Conservation (phyloP, 2,113 vertebrate species). For the Stomatorhinus ivindoensis region DNA sequence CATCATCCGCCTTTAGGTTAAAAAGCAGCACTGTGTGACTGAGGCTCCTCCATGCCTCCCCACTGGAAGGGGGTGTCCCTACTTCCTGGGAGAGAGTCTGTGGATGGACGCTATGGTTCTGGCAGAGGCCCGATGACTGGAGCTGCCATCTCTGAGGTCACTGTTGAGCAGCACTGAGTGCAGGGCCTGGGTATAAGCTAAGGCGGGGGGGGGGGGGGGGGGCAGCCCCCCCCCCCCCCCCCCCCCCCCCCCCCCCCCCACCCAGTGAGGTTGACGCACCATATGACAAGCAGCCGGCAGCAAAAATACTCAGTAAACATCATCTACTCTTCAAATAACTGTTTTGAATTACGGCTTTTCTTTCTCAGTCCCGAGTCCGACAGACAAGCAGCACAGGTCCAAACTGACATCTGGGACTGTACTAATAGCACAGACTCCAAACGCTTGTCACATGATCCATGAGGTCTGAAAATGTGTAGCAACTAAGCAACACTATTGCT, state of each 20-base stretch:
- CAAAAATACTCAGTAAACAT: background rate
- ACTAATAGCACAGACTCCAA: background rate
- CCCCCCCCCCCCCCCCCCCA: too few relatives aligned
- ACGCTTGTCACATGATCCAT: background rate
- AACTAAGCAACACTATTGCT: background rate
- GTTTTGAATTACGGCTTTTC: background rate
- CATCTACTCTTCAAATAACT: background rate
- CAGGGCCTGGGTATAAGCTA: constrained; percentile 73
- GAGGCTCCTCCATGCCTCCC: background rate
- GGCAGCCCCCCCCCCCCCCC: too few relatives aligned
- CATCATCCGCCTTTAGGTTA: background rate
- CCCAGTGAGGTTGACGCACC: background rate
- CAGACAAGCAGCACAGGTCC: background rate
- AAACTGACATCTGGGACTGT: background rate
- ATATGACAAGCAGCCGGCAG: background rate
- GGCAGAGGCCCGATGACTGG: constrained; percentile 24
- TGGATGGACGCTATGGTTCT: constrained; percentile 43
- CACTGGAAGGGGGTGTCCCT: background rate
- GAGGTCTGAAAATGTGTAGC: background rate
- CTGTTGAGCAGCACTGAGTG: constrained; percentile 67
- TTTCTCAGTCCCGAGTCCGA: background rate
- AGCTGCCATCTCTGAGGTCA: constrained; percentile 37
- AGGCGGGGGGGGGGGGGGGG: background rate
- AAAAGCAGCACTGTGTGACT: background rate
- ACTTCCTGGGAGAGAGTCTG: constrained; percentile 31